phyloP scores from a whole-genome alignment of 2,797 vertebrate genomes.

The Brachymystax lenok region DNA sequence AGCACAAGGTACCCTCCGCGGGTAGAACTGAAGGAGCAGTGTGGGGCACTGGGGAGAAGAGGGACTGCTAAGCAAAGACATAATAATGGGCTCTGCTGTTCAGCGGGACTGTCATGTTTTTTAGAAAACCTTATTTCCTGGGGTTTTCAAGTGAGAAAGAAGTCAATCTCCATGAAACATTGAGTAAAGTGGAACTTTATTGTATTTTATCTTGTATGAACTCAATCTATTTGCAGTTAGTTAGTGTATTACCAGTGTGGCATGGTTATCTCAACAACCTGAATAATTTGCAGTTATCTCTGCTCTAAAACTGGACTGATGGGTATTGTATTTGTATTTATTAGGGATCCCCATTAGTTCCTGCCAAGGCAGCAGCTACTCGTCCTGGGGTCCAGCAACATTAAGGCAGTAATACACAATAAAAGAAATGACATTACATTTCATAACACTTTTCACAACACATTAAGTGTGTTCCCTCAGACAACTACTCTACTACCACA shows the following conservation, averaged over 20 bases:
- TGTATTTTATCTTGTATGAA: not conserved
- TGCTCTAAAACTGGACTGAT: not conserved
- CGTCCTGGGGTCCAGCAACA: no score
- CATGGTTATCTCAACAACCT: not conserved
- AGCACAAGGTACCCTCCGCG: conserved; percentile 33
- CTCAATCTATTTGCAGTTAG: not conserved
- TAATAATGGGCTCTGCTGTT: conserved; percentile 18
- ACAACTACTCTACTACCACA: no score
- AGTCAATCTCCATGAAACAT: not conserved
- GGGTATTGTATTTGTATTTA: no score
- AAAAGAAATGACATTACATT: no score
- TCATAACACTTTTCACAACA: no score
- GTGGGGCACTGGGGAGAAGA: conserved; percentile 15
- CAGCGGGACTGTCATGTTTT: conserved; percentile 27
- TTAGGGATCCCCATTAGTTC: no score
- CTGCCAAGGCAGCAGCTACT: no score
- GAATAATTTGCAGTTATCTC: not conserved
- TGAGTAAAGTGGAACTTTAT: not conserved
- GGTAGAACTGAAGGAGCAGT: conserved; percentile 35
- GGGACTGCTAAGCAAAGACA: not conserved
- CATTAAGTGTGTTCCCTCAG: no score
- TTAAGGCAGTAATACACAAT: no score
- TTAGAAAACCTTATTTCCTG: not conserved
- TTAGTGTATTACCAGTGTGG: not conserved
- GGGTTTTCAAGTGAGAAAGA: not conserved